Percentiles rank a stretch among this genome's conserved stretches.
Conservation (phyloP, 2,113 vertebrate species). For the Physeter macrocephalus region DNA sequence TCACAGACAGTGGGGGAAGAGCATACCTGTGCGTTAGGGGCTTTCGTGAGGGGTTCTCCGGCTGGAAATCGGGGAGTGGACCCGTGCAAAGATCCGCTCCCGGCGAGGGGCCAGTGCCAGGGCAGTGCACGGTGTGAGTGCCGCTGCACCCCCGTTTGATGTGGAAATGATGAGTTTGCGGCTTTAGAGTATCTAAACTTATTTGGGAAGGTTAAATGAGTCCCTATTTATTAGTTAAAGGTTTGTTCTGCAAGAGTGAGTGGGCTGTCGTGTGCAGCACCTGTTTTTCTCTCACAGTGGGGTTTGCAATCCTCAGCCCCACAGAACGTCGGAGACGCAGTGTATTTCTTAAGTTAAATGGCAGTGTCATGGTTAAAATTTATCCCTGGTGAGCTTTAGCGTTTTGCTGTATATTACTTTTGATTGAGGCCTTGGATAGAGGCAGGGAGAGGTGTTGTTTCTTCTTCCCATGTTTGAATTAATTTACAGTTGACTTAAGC, state of each 20-base stretch:
- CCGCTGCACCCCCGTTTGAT: not conserved
- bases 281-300: conserved; percentile 34
- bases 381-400: not conserved
- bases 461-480: not conserved
- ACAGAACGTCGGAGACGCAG: not conserved
- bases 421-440: conserved; percentile 33
- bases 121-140: not conserved
- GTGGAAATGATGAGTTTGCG: conserved; percentile 9
- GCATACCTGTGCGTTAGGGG: not conserved
- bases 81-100: conserved; percentile 17
- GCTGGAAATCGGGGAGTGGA: not conserved
- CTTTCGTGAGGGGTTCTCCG: not conserved
- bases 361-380: conserved; percentile 19
- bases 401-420: not conserved
- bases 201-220: conserved; percentile 26
- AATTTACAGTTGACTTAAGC: conserved; percentile 12
- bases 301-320: not conserved
- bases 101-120: not conserved
- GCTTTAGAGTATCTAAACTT: conserved; percentile 47
- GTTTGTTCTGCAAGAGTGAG: conserved; percentile 31
- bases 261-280: conserved; percentile 39
- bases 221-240: not conserved
- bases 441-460: not conserved
- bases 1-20: not conserved
- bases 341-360: conserved; percentile 45